A percentile compares a stretch with the other conserved stretches of the same genome.
Conservation (phyloP, 1,140 invertebrate species). For the Drosophila sturtevanti region DNA sequence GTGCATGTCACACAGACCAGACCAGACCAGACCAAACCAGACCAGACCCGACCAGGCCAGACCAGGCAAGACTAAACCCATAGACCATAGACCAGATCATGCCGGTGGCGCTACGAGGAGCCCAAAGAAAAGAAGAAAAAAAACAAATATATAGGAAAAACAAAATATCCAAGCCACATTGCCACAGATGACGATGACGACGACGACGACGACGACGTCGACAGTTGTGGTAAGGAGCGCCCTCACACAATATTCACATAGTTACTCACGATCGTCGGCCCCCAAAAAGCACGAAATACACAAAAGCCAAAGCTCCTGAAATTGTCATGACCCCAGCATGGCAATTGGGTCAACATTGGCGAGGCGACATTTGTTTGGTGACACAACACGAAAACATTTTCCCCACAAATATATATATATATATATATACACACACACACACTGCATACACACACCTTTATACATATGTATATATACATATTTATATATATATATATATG, state of each 20-base stretch:
- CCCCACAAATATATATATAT: not conserved
- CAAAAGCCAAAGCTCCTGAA: conserved; percentile 71
- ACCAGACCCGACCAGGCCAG: too few species aligned
- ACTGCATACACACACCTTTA: not conserved
- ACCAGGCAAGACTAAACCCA: too few species aligned
- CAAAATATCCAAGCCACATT: too few species aligned
- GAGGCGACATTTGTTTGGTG: conserved; percentile 69
- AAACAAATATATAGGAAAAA: not conserved
- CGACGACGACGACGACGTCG: too few species aligned
- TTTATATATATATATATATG: not conserved
- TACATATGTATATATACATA: not conserved
- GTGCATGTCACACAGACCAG: not conserved
- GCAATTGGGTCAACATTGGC: conserved; percentile 71
- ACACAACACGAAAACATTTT: conserved; percentile 63
- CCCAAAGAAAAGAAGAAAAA: not conserved
- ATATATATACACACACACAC: not conserved
- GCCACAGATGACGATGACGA: too few species aligned
- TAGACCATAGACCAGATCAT: conserved; percentile 9
- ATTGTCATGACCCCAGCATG: conserved; percentile 75
- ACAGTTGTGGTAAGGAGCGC: conserved; percentile 8
- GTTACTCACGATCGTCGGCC: conserved; percentile 56
- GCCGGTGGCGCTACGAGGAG: conserved; percentile 51
- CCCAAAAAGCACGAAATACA: conserved; percentile 58
- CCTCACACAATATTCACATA: conserved; percentile 33
- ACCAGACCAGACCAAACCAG: too few species aligned